A percentile compares a stretch with the other conserved stretches of the same genome.
These are phyloP conservation scores for Microplitis mediator DNA, from an alignment of 1,140 invertebrate species.

Conservation along the genomic window DNA sequence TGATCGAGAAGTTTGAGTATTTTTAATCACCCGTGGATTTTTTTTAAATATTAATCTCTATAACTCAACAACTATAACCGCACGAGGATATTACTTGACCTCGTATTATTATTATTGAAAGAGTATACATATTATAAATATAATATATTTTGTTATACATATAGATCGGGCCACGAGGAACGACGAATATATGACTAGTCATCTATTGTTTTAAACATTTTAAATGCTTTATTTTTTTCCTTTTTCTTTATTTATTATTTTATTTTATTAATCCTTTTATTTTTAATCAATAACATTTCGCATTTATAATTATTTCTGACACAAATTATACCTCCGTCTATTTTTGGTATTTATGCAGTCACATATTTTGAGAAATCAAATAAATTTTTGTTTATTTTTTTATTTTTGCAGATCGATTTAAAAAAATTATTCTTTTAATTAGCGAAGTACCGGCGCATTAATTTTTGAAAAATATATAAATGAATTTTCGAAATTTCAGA, in stretches of 20 bases:
- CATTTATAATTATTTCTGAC: not conserved
- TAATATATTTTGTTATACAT: constrained; percentile 14
- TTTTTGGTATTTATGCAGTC: not conserved
- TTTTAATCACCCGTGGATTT: too few species aligned
- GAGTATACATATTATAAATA: constrained; percentile 27
- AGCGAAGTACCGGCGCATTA: too few species aligned
- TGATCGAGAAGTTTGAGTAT: not conserved
- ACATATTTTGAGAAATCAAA: too few species aligned
- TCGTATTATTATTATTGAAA: not conserved
- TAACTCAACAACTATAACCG: constrained; percentile 18
- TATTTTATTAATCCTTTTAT: not conserved
- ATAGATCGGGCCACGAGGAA: constrained; percentile 10
- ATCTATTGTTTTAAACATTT: constrained; percentile 19
- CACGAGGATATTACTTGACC: constrained; percentile 1
- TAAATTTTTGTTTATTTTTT: too few species aligned
- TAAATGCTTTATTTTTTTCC: not conserved
- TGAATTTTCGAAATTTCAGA: too few species aligned
- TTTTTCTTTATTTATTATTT: not conserved
- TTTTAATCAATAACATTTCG: not conserved
- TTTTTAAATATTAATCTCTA: not conserved
- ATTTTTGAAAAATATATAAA: too few species aligned
- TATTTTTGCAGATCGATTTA: too few species aligned
- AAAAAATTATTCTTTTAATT: too few species aligned
- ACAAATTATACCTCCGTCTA: not conserved
- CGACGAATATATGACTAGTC: constrained; percentile 27